Evolutionary conservation across 1,140 invertebrate species (phyloP).

Genomic region (Oreohelix idahoensis): DNA sequence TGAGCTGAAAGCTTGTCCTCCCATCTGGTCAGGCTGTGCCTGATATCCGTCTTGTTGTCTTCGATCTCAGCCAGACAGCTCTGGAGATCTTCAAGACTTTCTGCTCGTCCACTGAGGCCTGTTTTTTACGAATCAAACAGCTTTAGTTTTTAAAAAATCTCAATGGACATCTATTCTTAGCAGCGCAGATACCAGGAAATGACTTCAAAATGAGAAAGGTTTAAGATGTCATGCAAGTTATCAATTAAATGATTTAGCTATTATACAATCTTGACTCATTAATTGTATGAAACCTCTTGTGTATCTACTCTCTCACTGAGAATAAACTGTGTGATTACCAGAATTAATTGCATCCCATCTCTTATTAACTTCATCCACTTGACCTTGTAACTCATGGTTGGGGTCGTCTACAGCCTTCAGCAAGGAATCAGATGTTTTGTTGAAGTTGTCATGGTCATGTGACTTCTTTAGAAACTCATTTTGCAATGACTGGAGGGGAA

Average conservation of each 20-base stretch:
- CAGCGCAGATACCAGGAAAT: too few species aligned
- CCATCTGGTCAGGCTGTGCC: constrained; percentile 83
- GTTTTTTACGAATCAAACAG: not conserved
- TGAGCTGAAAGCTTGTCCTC: constrained; percentile 90
- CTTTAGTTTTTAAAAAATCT: too few species aligned
- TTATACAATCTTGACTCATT: too few species aligned
- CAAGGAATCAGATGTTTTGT: constrained; percentile 87
- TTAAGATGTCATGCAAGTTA: too few species aligned
- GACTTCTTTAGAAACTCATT: constrained; percentile 93
- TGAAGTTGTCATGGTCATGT: constrained; percentile 91
- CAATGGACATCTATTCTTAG: too few species aligned
- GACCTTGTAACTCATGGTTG: constrained; percentile 88
- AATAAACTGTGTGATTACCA: too few species aligned
- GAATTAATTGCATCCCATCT: constrained; percentile 91
- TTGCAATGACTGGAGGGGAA: constrained; percentile 77
- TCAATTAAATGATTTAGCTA: too few species aligned
- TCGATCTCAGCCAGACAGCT: constrained; percentile 87
- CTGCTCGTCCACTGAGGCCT: constrained; percentile 76
- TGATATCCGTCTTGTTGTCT: constrained; percentile 76
- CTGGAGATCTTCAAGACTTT: constrained; percentile 88
- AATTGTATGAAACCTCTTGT: too few species aligned
- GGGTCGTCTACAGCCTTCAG: constrained; percentile 87
- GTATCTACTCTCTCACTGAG: too few species aligned
- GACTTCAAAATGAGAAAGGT: too few species aligned
- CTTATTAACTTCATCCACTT: constrained; percentile 85